A percentile compares a stretch with the other conserved stretches of the same genome.
These are phyloP conservation scores for Lithosia quadra DNA, from an alignment of 2,888 invertebrate genomes.

Conservation along the genomic window DNA sequence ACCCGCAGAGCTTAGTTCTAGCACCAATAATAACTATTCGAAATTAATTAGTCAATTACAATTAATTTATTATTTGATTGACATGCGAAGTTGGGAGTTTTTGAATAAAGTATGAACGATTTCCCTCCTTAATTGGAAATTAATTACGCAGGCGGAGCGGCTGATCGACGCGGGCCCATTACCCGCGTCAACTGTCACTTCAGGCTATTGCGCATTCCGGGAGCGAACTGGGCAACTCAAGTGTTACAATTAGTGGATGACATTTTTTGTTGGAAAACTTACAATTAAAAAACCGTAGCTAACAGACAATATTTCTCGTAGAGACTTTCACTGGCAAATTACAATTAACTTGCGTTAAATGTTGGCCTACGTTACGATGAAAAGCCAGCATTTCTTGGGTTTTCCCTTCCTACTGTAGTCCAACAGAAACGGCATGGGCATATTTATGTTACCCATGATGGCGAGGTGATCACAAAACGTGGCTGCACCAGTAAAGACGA, in stretches of 20 bases:
- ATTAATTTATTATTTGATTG: neutral
- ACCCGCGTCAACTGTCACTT: constrained; percentile 1
- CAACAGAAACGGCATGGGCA: no score
- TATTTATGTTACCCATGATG: no score
- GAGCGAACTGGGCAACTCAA: neutral
- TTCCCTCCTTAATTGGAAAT: neutral
- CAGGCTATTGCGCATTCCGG: neutral
- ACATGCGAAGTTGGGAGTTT: constrained; percentile 1
- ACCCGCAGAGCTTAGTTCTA: neutral
- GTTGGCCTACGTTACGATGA: no score
- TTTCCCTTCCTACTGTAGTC: no score
- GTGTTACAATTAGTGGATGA: neutral
- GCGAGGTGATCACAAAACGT: no score
- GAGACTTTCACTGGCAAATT: no score
- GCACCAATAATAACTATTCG: neutral
- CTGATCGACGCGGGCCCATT: neutral
- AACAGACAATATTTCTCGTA: no score
- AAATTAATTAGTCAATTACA: neutral
- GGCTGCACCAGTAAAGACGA: no score
- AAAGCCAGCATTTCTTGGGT: no score
- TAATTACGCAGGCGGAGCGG: neutral
- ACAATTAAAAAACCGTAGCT: no score
- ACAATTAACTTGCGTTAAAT: no score
- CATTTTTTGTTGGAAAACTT: neutral
- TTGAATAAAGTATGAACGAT: neutral